Evolutionary conservation across 2,888 invertebrate species (phyloP).

Genomic region (Gastracanthus pulcherrimus): DNA sequence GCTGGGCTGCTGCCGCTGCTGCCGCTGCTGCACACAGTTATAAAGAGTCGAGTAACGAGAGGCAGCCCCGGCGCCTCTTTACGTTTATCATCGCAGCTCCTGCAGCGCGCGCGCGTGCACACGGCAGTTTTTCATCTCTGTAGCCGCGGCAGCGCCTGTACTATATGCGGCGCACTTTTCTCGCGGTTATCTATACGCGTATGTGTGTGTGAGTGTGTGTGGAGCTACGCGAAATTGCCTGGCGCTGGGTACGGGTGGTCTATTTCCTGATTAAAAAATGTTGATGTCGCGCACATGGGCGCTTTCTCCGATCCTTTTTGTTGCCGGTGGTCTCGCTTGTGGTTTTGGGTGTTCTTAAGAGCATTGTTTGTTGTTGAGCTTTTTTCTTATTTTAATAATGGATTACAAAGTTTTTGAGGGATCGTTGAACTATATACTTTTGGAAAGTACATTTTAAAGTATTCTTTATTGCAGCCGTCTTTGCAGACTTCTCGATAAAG

Average conservation of each 20-base stretch:
- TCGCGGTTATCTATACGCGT: background rate
- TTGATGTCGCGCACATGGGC: conserved; percentile 40
- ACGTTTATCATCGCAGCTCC: conserved; percentile 46
- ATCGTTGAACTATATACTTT: too few species aligned
- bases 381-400: too few species aligned
- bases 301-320: background rate
- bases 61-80: conserved; percentile 26
- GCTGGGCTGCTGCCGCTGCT: too few species aligned
- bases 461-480: too few species aligned
- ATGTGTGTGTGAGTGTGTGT: background rate
- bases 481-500: too few species aligned
- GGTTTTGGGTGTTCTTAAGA: background rate
- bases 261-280: conserved; percentile 56
- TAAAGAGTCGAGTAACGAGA: conserved; percentile 37
- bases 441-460: too few species aligned
- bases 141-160: too few species aligned
- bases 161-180: too few species aligned
- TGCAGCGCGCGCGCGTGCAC: background rate
- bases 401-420: too few species aligned
- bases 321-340: background rate
- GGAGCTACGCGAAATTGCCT: conserved; percentile 42
- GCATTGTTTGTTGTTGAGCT: background rate
- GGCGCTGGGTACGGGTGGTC: background rate
- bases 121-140: conserved; percentile 38
- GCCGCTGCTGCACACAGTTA: too few species aligned